Conservation (phyloP, 2,113 vertebrate species). For the Ptyas mucosa region DNA sequence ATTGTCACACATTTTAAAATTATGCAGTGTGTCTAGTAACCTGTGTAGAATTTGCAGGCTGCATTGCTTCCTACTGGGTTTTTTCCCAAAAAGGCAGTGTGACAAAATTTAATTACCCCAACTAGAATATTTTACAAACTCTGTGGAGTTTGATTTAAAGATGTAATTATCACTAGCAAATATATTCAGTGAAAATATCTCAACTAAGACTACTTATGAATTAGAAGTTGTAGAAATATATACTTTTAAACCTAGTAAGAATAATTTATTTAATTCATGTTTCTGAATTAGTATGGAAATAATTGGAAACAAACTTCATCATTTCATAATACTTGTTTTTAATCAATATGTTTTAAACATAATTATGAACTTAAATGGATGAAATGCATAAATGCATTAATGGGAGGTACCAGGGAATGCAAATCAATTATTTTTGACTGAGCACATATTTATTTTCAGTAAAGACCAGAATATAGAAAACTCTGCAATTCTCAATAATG, state of each 20-base stretch:
- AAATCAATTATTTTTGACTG: neutral
- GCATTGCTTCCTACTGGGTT: rapidly evolving
- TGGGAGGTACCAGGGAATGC: neutral
- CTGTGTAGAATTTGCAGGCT: neutral
- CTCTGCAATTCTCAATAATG: neutral
- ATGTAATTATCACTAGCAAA: neutral
- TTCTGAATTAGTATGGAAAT: neutral
- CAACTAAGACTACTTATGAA: neutral
- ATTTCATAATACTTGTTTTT: neutral
- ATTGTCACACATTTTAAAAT: neutral
- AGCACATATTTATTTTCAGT: neutral
- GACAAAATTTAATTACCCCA: neutral
- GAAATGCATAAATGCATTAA: neutral
- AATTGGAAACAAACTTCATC: neutral
- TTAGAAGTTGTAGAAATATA: neutral
- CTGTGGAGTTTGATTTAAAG: neutral
- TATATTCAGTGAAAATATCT: neutral
- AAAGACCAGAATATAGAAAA: neutral
- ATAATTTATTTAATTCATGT: neutral
- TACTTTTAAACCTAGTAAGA: neutral
- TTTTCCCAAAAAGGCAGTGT: neutral
- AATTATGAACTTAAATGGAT: neutral
- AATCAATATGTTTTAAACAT: neutral
- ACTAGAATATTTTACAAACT: neutral
- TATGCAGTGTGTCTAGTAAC: neutral